Base-by-base conservation (phyloP, 2,888 invertebrate genomes). In the Mallateleia sp. region DNA sequence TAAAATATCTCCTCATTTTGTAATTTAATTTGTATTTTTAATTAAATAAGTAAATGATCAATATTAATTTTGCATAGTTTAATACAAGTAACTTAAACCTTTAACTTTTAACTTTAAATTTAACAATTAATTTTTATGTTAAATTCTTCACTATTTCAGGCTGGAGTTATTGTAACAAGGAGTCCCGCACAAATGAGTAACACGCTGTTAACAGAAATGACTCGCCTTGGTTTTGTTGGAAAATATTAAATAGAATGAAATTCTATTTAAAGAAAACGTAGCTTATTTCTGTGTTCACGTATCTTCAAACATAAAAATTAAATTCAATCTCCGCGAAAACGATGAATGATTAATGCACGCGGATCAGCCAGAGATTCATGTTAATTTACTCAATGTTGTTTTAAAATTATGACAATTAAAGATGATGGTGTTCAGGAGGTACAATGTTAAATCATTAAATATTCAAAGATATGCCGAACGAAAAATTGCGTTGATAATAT, bases 181-280 rank as follows among this genome's bases (percentile, higher is more conserved):
- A 99, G 99, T 91, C 99, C 99, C 15, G 99, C 99, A 88, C 98
- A 99, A 96, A 98, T 99, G 98, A 99, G 99, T 67, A 96, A 96
- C 78, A 98, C 98, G 95, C 96, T 99, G 92, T 95, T 97, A 90
- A 98, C 98, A 96, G 98, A 98, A 96, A 98, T 98, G 98, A 97
- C 97, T 94, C 97, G 97, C 95, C 96, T 97, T 95, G 97, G 95
- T 82, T 92, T 96, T 78, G 95, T 93, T 82, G 87, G 75, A 87
- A 85, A 88, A 32, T 85, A 88, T 85, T 62, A 24, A 81, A 77
- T 66, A 60, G n/a, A n/a, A n/a, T n/a, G n/a, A 85, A 81, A 56
- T 24, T 81, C 45, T 78, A 66, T 66, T 64, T 71, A 82, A 82
- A 67, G 45, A 78, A 58, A 85, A 69, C 87, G 77, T 88, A 88